Conservation (phyloP, 2,113 vertebrate genomes). For the Uropsilus gracilis region DNA sequence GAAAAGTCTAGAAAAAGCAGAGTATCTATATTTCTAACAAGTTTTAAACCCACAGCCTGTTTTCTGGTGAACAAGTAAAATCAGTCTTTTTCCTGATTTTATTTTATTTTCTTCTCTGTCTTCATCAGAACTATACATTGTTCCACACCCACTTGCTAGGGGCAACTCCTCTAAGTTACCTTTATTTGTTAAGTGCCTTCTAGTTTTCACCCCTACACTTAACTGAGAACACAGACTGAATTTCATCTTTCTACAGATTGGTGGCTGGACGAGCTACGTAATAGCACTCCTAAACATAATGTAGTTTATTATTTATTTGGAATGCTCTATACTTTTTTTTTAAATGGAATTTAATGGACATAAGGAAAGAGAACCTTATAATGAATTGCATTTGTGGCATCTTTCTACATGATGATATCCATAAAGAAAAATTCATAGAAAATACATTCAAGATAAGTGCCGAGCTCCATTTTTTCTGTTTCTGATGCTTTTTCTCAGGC, state of each 20-base stretch:
- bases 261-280: background rate
- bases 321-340: background rate
- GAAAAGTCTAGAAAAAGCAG: slow-evolving; percentile 31
- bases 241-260: background rate
- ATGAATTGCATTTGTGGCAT: background rate
- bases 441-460: background rate
- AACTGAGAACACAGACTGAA: background rate
- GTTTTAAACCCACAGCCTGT: background rate
- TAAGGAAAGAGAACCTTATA: background rate
- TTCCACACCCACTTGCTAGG: background rate
- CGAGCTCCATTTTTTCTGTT: background rate
- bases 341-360: background rate
- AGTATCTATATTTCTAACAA: slow-evolving; percentile 40
- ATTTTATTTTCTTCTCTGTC: background rate
- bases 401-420: background rate
- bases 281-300: background rate
- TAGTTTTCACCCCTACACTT: background rate
- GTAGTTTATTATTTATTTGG: background rate
- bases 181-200: background rate
- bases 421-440: background rate
- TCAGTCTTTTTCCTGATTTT: background rate
- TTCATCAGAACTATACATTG: background rate
- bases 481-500: slow-evolving; percentile 19
- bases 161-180: background rate
- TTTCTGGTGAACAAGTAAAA: slow-evolving; percentile 38